Evolutionary conservation across 2,797 vertebrate genomes (phyloP).

Genomic region (Aeoliscus strigatus): DNA sequence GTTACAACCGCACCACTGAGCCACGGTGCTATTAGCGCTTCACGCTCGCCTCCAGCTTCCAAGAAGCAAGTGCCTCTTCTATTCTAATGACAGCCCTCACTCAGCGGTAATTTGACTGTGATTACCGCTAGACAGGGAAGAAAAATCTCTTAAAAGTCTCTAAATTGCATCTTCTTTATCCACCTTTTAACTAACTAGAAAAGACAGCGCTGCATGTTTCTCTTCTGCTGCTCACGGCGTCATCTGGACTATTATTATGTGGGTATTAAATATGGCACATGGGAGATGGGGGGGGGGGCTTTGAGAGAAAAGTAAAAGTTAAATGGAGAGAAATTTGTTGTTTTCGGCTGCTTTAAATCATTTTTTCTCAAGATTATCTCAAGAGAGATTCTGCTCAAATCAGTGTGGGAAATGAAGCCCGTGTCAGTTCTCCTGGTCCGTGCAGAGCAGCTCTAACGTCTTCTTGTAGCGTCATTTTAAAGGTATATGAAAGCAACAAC

Average conservation of each 20-base stretch:
- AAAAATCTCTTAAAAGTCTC: conserved; percentile 95
- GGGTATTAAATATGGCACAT: conserved; percentile 77
- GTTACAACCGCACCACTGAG: conserved; percentile 49
- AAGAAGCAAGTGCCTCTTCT: conserved; percentile 91
- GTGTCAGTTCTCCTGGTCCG: no score
- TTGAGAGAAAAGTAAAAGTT: not conserved
- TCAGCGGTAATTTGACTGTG: conserved; percentile 92
- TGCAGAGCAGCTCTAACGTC: no score
- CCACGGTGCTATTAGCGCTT: conserved; percentile 84
- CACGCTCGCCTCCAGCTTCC: conserved; percentile 75
- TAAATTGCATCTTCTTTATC: conserved; percentile 98
- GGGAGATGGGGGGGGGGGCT: conserved; percentile 24
- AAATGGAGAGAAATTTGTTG: no score
- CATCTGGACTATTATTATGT: conserved; percentile 75
- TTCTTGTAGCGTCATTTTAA: no score
- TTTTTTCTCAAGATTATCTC: no score
- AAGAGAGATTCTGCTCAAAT: no score
- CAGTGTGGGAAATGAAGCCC: no score
- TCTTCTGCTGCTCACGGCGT: conserved; percentile 76
- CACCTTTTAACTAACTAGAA: conserved; percentile 80
- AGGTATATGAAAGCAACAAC: no score
- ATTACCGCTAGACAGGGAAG: conserved; percentile 75
- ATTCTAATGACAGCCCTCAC: conserved; percentile 95
- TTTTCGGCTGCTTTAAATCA: no score
- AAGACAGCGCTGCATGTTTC: conserved; percentile 90